Percentiles rank a stretch among this genome's conserved stretches.
These are phyloP conservation scores for Scrobipalpa atriplicella DNA, from an alignment of 2,888 invertebrate genomes.

Conservation along the genomic window DNA sequence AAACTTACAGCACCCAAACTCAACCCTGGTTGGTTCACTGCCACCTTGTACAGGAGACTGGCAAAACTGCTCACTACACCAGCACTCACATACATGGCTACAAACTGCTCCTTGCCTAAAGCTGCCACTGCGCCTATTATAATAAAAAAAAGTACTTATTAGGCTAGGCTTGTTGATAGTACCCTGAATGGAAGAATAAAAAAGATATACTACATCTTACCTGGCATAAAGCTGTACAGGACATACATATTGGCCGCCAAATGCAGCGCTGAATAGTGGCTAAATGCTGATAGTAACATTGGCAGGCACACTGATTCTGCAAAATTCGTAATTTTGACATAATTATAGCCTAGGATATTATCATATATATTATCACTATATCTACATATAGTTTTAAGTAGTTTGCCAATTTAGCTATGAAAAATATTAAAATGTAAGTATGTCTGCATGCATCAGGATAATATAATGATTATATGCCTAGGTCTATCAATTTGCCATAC, in stretches of 20 bases:
- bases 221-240: conserved; percentile 90
- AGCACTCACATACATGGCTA: conserved; percentile 94
- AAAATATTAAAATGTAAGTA: no score
- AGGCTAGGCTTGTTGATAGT: neutral
- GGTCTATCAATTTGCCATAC: neutral
- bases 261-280: conserved; percentile 94
- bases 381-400: no score
- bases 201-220: conserved; percentile 54
- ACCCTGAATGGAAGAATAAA: no score
- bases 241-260: conserved; percentile 98
- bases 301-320: conserved; percentile 90
- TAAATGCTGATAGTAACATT: conserved; percentile 97
- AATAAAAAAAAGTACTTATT: neutral
- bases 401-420: no score
- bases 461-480: no score
- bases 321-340: conserved; percentile 43
- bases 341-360: no score
- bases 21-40: conserved; percentile 86
- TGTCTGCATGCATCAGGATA: no score
- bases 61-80: conserved; percentile 94
- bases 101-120: conserved; percentile 95
- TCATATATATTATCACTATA: no score
- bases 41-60: conserved; percentile 91
- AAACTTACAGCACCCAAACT: conserved; percentile 96
- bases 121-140: conserved; percentile 85